Percentiles rank a stretch among this genome's conserved stretches.
phyloP scores from a whole-genome alignment of 1,140 invertebrate genomes.

The Drosophila nigrodunni region DNA sequence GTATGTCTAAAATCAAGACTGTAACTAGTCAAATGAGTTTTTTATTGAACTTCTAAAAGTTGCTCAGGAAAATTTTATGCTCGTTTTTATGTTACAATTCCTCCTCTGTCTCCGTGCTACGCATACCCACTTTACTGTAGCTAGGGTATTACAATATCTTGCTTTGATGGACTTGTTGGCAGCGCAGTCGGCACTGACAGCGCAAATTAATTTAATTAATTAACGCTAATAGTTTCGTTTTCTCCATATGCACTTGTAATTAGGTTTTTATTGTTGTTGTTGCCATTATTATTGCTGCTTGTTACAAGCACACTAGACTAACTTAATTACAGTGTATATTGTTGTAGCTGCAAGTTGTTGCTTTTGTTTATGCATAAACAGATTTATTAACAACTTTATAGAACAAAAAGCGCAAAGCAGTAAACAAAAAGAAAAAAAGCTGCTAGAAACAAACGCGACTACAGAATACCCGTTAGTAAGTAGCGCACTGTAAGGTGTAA shows the following conservation, averaged over 20 bases:
- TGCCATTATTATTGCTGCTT: constrained; percentile 31
- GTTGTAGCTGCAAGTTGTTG: constrained; percentile 32
- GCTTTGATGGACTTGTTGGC: constrained; percentile 29
- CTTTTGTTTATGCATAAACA: constrained; percentile 59
- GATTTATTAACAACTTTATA: constrained; percentile 52
- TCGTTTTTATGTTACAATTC: background rate
- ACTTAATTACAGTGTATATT: constrained; percentile 41
- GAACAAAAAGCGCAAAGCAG: constrained; percentile 13
- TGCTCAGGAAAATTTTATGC: too few species aligned
- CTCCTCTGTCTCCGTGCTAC: background rate
- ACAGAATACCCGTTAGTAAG: too few species aligned
- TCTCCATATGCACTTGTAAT: constrained; percentile 44
- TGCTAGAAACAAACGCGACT: too few species aligned
- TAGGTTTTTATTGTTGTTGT: constrained; percentile 50
- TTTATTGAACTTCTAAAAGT: too few species aligned
- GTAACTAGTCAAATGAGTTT: too few species aligned
- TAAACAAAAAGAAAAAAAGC: constrained; percentile 3
- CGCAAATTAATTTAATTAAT: constrained; percentile 79
- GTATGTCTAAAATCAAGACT: background rate
- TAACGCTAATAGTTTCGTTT: constrained; percentile 62
- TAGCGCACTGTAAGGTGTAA: too few species aligned
- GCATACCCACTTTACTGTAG: background rate
- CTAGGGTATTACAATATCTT: constrained; percentile 10
- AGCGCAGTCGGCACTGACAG: constrained; percentile 38
- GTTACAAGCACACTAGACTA: constrained; percentile 17